Evolutionary conservation across 2,888 invertebrate genomes (phyloP).

Genomic region (Trachelus troglodyta): DNA sequence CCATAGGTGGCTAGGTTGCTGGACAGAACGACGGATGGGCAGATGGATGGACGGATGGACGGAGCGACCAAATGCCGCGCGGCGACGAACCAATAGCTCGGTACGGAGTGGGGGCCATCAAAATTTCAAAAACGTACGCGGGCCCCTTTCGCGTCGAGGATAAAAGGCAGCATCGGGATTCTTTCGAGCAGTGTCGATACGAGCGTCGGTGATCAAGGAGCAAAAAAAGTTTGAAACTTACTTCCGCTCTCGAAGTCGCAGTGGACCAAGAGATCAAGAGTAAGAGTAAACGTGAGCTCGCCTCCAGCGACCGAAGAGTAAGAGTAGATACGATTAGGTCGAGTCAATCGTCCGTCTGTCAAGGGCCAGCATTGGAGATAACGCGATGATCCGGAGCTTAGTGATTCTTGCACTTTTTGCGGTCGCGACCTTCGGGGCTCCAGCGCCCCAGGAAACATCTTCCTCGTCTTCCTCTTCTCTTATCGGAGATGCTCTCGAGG

Average conservation of each 20-base stretch:
- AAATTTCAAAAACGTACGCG: slow-evolving; percentile 67
- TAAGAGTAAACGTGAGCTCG: too few relatives aligned
- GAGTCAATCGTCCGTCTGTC: too few relatives aligned
- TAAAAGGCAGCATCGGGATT: slow-evolving; percentile 67
- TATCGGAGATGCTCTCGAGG: slow-evolving; percentile 57
- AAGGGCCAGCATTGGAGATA: neutral
- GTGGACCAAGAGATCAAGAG: too few relatives aligned
- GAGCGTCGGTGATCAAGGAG: slow-evolving; percentile 60
- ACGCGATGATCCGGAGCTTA: neutral
- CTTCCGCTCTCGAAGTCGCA: too few relatives aligned
- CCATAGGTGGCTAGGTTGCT: too few relatives aligned
- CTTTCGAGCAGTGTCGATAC: slow-evolving; percentile 66
- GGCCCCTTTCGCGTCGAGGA: slow-evolving; percentile 66
- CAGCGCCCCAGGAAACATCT: slow-evolving; percentile 47
- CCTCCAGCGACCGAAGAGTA: neutral
- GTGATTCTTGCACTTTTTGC: slow-evolving; percentile 21
- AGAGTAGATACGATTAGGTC: neutral
- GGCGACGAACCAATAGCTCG: slow-evolving; percentile 43
- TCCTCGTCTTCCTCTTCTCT: slow-evolving; percentile 43
- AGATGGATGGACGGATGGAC: slow-evolving; percentile 16
- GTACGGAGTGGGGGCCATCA: slow-evolving; percentile 64
- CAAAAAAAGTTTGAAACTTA: slow-evolving; percentile 20
- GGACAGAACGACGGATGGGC: too few relatives aligned
- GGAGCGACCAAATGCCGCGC: slow-evolving; percentile 33
- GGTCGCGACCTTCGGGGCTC: slow-evolving; percentile 53